phyloP scores from a whole-genome alignment of 2,888 invertebrate species.

The Rotaria socialis region DNA sequence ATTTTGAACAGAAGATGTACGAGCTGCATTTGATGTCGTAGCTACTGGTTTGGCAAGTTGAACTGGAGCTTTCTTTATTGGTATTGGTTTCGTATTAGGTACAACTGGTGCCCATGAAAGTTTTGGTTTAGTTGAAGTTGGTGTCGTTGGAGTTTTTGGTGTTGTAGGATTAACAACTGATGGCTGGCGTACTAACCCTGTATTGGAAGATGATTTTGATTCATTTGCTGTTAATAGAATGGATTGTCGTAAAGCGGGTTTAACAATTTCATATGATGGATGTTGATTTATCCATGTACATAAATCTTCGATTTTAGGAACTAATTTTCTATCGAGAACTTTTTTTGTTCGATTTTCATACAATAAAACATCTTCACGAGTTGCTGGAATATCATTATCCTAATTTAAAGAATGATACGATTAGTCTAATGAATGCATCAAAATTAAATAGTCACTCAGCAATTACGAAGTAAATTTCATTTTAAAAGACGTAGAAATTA shows the following conservation, averaged over 20 bases:
- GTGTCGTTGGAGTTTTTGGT: not conserved
- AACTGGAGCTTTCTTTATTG: slow-evolving; percentile 1
- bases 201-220: not conserved
- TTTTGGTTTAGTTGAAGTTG: not conserved
- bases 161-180: not conserved
- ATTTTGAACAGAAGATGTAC: not conserved
- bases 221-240: not conserved
- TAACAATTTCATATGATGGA: slow-evolving; percentile 10
- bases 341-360: slow-evolving; percentile 20
- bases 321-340: slow-evolving; percentile 1
- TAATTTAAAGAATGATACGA: not conserved
- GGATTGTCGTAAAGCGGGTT: not conserved
- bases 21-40: not conserved
- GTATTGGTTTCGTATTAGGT: not conserved
- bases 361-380: slow-evolving; percentile 22
- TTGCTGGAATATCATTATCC: not conserved
- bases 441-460: too few relatives aligned
- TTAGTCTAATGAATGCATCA: not conserved
- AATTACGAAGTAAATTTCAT: too few relatives aligned
- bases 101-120: not conserved
- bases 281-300: slow-evolving; percentile 20
- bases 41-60: not conserved
- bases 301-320: not conserved
- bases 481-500: too few relatives aligned
- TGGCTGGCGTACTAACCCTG: not conserved